Conservation (phyloP, 1,140 invertebrate species). For the Phocides pigmalion region DNA sequence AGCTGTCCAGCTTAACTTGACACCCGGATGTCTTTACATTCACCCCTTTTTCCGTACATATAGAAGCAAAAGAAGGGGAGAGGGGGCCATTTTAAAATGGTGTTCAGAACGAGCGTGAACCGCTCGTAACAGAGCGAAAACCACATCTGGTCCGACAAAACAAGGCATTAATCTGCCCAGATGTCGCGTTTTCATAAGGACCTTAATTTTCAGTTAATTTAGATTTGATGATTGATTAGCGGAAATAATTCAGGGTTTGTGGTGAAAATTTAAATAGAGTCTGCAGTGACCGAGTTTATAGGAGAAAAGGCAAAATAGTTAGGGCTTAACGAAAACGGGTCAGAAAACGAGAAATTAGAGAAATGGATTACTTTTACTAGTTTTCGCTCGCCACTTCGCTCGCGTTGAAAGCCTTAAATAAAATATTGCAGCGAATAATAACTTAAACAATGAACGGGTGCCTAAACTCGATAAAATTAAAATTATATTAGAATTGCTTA, state of each 20-base stretch:
- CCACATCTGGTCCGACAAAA: slow-evolving; percentile 20
- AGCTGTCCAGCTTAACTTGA: slow-evolving; percentile 3
- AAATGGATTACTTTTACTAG: too few relatives aligned
- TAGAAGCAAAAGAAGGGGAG: background rate
- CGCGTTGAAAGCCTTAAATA: too few relatives aligned
- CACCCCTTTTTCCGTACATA: background rate
- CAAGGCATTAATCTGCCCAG: slow-evolving; percentile 13
- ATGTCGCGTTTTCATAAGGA: slow-evolving; percentile 6
- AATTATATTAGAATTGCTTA: too few relatives aligned
- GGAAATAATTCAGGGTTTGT: background rate
- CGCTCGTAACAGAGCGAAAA: slow-evolving; percentile 15
- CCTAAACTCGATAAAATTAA: too few relatives aligned
- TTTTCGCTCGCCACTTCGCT: too few relatives aligned
- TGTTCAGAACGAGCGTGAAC: slow-evolving; percentile 7
- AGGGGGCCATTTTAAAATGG: slow-evolving; percentile 11
- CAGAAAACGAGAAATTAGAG: background rate
- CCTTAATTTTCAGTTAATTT: slow-evolving; percentile 10
- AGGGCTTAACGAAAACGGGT: background rate
- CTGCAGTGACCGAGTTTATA: background rate
- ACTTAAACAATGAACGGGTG: too few relatives aligned
- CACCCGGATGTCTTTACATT: background rate
- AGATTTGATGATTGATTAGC: slow-evolving; percentile 1
- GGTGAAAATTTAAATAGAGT: background rate
- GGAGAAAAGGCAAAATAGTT: background rate
- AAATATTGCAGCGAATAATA: too few relatives aligned